Percentiles rank a stretch among this genome's conserved stretches.
These are phyloP conservation scores for Micrasema minimum DNA, from an alignment of 1,140 invertebrate genomes.

Conservation along the genomic window DNA sequence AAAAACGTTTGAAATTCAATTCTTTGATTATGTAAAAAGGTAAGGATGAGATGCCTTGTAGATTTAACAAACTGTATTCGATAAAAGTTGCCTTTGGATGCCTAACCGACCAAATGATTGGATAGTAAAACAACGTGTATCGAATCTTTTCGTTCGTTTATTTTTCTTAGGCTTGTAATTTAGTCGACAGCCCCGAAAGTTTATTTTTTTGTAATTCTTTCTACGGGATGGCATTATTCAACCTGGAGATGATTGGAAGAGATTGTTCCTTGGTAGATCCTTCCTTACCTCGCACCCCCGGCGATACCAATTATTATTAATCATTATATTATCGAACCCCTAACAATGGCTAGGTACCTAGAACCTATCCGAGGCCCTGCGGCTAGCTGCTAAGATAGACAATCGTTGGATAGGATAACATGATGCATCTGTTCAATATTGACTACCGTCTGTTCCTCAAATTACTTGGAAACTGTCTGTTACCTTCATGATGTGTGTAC, in stretches of 20 bases:
- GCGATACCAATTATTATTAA: slow-evolving; percentile 51
- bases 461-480: too few relatives aligned
- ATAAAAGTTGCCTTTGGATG: too few relatives aligned
- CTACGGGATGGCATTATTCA: slow-evolving; percentile 38
- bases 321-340: slow-evolving; percentile 35
- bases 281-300: slow-evolving; percentile 31
- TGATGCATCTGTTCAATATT: background rate
- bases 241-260: slow-evolving; percentile 48
- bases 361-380: slow-evolving; percentile 10
- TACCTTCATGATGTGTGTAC: too few relatives aligned
- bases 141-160: slow-evolving; percentile 12
- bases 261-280: slow-evolving; percentile 25
- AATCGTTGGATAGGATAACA: background rate
- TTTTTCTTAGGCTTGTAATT: slow-evolving; percentile 26
- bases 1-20: too few relatives aligned
- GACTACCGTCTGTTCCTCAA: too few relatives aligned
- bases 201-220: slow-evolving; percentile 24
- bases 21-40: too few relatives aligned
- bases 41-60: too few relatives aligned
- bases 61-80: too few relatives aligned
- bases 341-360: slow-evolving; percentile 47
- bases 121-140: background rate
- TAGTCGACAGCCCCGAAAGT: slow-evolving; percentile 27
- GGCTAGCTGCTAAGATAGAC: slow-evolving; percentile 23
- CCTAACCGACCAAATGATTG: too few relatives aligned